Percentiles rank a stretch among this genome's conserved stretches.
phyloP scores from a whole-genome alignment of 1,140 invertebrate genomes.

The Melitaea cinxia region DNA sequence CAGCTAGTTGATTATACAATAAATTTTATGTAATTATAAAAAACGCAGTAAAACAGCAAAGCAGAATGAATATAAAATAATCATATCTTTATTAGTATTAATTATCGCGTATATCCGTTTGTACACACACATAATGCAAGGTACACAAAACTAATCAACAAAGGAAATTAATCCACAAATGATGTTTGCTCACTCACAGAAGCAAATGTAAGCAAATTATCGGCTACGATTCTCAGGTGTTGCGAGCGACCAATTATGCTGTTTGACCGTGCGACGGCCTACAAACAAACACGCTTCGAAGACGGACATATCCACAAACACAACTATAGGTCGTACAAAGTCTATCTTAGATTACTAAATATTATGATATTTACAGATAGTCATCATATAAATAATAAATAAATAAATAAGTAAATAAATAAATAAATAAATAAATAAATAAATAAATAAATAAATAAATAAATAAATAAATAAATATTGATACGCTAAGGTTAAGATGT shows the following conservation, averaged over 20 bases:
- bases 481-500: too few relatives aligned
- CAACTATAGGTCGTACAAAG: not conserved
- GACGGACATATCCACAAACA: slow-evolving; percentile 5
- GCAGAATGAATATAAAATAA: too few relatives aligned
- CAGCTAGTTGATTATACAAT: too few relatives aligned
- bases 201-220: slow-evolving; percentile 24
- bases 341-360: too few relatives aligned
- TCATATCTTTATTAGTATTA: not conserved
- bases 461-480: too few relatives aligned
- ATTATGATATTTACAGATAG: too few relatives aligned
- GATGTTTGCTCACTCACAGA: slow-evolving; percentile 17
- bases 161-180: slow-evolving; percentile 16
- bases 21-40: too few relatives aligned
- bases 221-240: slow-evolving; percentile 27
- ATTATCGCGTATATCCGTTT: not conserved
- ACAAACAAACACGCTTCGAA: slow-evolving; percentile 6
- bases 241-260: slow-evolving; percentile 16
- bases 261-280: slow-evolving; percentile 5
- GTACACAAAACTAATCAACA: slow-evolving; percentile 4
- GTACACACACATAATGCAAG: not conserved
- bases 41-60: too few relatives aligned
- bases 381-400: too few relatives aligned
- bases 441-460: too few relatives aligned
- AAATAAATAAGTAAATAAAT: too few relatives aligned
- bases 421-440: too few relatives aligned